Base-by-base conservation (phyloP, 2,113 vertebrate genomes). In the Galeopterus variegatus region DNA sequence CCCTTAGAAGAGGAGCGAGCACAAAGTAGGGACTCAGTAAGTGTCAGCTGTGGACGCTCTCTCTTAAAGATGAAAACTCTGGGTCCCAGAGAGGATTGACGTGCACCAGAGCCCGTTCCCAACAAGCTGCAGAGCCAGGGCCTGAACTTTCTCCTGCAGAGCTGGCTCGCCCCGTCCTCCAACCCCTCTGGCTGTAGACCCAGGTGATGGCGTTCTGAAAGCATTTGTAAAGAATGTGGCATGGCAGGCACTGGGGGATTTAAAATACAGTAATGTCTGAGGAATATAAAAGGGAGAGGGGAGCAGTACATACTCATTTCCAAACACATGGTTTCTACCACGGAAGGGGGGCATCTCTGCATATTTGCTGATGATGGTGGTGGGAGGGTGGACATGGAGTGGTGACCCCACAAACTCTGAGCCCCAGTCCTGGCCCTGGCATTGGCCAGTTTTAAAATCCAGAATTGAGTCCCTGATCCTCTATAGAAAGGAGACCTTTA, bases 271-370 rank as follows among this genome's bases (percentile, higher is more conserved):
- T 3, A 0, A 24, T 0, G 7, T 52, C 8, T 31, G 48, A 28
- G 72, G 36, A 76, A 2, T 3, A 28, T 0, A 8, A 17, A 0
- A 2, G 45, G 33, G 19, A 7, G 18, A 11, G 1, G 10, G 28
- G 33, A 8, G 52, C 23, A 4, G 4, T 14, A 45, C 17, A 84
- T 41, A 41, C 12, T 31, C 56, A 19, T 36, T n/a, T 75, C 36
- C 33, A 70, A 7, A 9, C 52, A 6, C 0, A 7, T 48, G 10
- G 10, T 8, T 23, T n/a, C 50, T n/a, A 0, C 45, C 11, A 3
- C 0, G 0, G 56, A 79, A 23, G 10, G 41, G 23, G 21, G n/a
- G 2, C 1, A 0, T 13, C 3, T n/a, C 0, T 0, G 0, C 50
- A 28, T 50, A 28, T 3, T 12, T 15, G 52, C 26, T 19, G 56